Evolutionary conservation across 2,113 vertebrate genomes (phyloP).

Genomic region (Phocoena sinus): DNA sequence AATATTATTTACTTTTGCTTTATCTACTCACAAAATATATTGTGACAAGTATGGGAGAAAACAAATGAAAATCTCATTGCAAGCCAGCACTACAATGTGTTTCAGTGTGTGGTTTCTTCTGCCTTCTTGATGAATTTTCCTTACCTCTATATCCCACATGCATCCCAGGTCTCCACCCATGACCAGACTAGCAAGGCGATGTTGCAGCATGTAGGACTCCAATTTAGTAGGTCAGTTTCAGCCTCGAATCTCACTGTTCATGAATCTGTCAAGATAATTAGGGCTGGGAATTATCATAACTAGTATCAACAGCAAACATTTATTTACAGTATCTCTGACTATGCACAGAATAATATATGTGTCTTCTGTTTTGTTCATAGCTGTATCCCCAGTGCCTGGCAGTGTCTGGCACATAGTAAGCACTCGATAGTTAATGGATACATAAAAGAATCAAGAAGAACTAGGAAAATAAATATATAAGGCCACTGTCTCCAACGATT

Average conservation of each 20-base stretch:
- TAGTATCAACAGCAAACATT: not conserved
- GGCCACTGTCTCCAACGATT: not conserved
- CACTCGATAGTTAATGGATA: not conserved
- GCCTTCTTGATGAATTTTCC: not conserved
- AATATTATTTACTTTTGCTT: not conserved
- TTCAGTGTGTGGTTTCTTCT: not conserved
- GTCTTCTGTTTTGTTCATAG: not conserved
- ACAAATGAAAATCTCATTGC: not conserved
- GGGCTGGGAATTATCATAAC: not conserved
- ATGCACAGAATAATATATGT: not conserved
- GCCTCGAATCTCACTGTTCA: not conserved
- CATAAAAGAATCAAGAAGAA: not conserved
- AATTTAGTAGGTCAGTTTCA: conserved; percentile 50
- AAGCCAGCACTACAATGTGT: not conserved
- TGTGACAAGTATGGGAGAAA: not conserved
- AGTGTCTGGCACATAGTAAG: not conserved
- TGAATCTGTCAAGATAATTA: not conserved
- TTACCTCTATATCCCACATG: not conserved
- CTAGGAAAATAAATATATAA: not conserved
- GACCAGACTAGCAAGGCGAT: not conserved
- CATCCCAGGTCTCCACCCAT: not conserved
- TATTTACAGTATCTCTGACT: not conserved
- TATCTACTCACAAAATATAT: not conserved
- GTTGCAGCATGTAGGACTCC: not conserved
- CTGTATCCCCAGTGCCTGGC: no score